Base-by-base conservation (phyloP, 2,888 invertebrate species). In the Synergus laeviventris region DNA sequence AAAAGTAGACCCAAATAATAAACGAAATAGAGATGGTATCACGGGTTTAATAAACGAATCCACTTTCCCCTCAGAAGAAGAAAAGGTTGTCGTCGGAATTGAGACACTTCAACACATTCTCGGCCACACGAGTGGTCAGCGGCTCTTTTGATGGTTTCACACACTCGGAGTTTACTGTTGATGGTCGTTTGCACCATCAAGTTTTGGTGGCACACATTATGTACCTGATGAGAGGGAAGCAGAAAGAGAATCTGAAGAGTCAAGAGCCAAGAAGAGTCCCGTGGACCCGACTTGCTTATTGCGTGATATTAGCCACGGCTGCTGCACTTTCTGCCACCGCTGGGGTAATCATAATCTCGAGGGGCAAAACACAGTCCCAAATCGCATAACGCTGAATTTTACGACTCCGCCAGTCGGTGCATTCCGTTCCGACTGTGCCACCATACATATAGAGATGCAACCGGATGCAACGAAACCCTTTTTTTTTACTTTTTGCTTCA, bases 251-350 rank as follows among this genome's bases (percentile, higher is more conserved):
- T 31, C 81, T 80, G 49, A 54, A 54, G 49, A 54, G 49, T 54
- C 49, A 54, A 39, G 39, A 39, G 11, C 54, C 49, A 70, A 70
- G 36, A 36, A 36, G 70, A 64, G 64, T 42, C 42, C 42, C 14
- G 39, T 76, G 81, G 81, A 80, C 74, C 78, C 82, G 74, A 83
- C 81, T 81, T 81, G 84, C 83, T 88, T 85, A 88, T 89, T 88
- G 87, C 87, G 82, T 86, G 88, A 87, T 87, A 89, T 89, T 90
- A 87, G 88, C 87, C 85, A 88, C 89, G 89, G 87, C 86, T 85
- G 85, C 84, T 81, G 84, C 84, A 81, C 81, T 80, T 81, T 81
- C 80, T 77, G 61, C 74, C 76, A 78, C 78, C 78, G 81, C 80
- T 77, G 81, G 83, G 86, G 86, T 85, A 87, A 89, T 89, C 88